Percentiles rank a stretch among this genome's conserved stretches.
phyloP scores from a whole-genome alignment of 2,113 vertebrate genomes.

The Triplophysa dalaica region DNA sequence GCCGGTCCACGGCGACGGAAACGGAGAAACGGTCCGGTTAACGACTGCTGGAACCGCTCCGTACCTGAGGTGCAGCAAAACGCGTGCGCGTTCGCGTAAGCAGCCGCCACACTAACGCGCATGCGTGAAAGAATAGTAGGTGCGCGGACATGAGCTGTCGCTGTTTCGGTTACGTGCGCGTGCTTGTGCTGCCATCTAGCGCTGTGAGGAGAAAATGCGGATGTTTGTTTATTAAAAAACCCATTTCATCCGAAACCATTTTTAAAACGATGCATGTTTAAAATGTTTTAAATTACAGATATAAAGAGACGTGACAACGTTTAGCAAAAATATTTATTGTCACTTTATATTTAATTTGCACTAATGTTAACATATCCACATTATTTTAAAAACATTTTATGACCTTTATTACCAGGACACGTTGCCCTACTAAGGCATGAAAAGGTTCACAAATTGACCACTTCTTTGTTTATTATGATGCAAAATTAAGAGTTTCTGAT shows the following conservation, averaged over 20 bases:
- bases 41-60: constrained; percentile 12
- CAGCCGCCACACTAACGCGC: neutral
- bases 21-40: constrained; percentile 19
- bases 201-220: neutral
- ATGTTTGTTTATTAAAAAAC: neutral
- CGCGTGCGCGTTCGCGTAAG: constrained; percentile 6
- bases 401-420: no score
- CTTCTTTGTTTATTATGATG: no score
- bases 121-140: neutral
- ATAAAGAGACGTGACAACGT: no score
- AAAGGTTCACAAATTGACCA: no score
- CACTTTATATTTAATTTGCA: no score
- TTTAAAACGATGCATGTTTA: neutral
- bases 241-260: no score
- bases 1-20: neutral
- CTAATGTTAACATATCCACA: no score
- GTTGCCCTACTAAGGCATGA: no score
- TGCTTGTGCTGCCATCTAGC: constrained; percentile 30
- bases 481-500: no score
- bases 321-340: no score
- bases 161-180: neutral
- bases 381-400: no score
- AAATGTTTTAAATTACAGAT: no score
- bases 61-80: constrained; percentile 23
- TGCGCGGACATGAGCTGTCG: neutral